Evolutionary conservation across 2,888 invertebrate species (phyloP).

Genomic region (Trachelus tabidus): DNA sequence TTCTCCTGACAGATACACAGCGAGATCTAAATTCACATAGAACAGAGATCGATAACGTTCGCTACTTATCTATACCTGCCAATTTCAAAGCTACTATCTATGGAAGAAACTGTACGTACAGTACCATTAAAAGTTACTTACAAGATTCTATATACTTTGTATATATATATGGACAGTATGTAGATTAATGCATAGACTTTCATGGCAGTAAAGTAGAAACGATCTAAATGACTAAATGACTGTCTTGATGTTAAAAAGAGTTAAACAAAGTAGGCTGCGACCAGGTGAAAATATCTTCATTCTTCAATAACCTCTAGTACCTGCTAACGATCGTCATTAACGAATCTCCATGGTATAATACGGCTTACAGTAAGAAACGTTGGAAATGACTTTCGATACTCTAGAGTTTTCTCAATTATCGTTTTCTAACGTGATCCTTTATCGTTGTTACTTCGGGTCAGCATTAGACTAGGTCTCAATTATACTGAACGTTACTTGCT

Average conservation of each 20-base stretch:
- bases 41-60: not conserved
- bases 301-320: not conserved
- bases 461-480: not conserved
- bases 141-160: not conserved
- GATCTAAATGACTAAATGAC: not conserved
- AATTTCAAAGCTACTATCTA: not conserved
- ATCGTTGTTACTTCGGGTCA: not conserved
- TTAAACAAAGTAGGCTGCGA: constrained; percentile 15
- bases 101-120: not conserved
- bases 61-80: not conserved
- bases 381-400: not conserved
- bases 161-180: not conserved
- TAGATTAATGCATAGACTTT: not conserved
- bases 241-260: constrained; percentile 2
- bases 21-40: not conserved
- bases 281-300: constrained; percentile 8
- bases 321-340: not conserved
- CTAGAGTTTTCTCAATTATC: not conserved
- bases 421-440: not conserved
- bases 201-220: not conserved
- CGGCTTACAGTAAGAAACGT: not conserved
- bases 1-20: not conserved
- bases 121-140: not conserved
- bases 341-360: not conserved
- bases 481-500: not conserved